Percentiles rank a stretch among this genome's conserved stretches.
Evolutionary conservation across 2,888 invertebrate genomes (phyloP).

Genomic region (Myathropa florea): DNA sequence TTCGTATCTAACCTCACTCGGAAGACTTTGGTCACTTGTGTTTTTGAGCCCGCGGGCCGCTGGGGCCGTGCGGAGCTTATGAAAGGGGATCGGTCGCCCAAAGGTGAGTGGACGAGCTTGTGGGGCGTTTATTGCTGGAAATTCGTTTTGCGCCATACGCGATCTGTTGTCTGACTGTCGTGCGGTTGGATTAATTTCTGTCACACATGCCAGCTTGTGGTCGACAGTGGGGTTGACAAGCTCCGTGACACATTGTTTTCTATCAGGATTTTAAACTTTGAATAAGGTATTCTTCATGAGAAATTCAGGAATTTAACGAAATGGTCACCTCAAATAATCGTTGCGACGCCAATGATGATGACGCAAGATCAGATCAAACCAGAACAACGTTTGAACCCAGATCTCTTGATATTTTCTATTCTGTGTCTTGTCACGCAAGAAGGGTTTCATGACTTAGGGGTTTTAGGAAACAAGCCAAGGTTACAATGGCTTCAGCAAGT

Average conservation of each 20-base stretch:
- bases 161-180: background rate
- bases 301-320: background rate
- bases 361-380: too few species aligned
- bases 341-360: too few species aligned
- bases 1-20: slow-evolving; percentile 49
- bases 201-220: background rate
- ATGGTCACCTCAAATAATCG: too few species aligned
- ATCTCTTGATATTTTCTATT: too few species aligned
- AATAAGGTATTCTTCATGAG: too few species aligned
- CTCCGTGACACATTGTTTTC: background rate
- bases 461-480: too few species aligned
- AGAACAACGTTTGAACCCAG: too few species aligned
- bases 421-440: too few species aligned
- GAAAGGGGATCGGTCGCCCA: slow-evolving; percentile 2
- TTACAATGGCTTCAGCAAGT: too few species aligned
- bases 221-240: background rate
- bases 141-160: slow-evolving; percentile 35
- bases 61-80: background rate
- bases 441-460: too few species aligned
- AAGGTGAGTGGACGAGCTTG: slow-evolving; percentile 31
- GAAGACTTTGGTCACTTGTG: slow-evolving; percentile 49
- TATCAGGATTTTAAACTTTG: too few species aligned
- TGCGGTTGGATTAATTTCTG: slow-evolving; percentile 11
- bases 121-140: slow-evolving; percentile 25
- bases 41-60: background rate